A percentile compares a stretch with the other conserved stretches of the same genome.
These are phyloP conservation scores for Keiferia lycopersicella DNA, from an alignment of 2,888 invertebrate species.

Conservation along the genomic window DNA sequence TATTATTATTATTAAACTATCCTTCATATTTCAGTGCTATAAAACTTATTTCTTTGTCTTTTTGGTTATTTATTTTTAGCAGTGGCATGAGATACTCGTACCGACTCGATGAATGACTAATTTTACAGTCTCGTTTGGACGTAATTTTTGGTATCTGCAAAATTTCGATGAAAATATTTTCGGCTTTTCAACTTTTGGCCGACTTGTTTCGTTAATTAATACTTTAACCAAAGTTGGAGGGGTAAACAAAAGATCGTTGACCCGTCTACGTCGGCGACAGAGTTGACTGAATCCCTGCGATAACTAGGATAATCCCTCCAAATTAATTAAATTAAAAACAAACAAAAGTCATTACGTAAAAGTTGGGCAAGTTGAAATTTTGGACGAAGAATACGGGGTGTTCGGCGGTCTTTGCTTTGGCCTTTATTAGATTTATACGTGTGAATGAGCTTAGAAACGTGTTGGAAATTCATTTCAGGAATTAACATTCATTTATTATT, in stretches of 20 bases:
- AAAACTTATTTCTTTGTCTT: no score
- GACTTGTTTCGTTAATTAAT: constrained; percentile 6
- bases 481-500: no score
- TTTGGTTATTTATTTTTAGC: no score
- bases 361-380: constrained; percentile 54
- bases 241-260: constrained; percentile 49
- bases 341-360: constrained; percentile 69
- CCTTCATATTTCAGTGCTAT: no score
- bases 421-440: background rate
- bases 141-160: background rate
- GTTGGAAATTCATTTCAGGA: background rate
- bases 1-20: no score
- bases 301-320: constrained; percentile 67
- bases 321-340: constrained; percentile 76
- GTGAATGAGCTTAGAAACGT: background rate
- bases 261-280: constrained; percentile 54
- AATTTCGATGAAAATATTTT: background rate
- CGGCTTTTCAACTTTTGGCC: background rate
- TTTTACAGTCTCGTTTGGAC: background rate
- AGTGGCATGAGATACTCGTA: no score
- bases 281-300: constrained; percentile 62
- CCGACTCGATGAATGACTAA: no score
- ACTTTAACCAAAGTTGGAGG: constrained; percentile 41
- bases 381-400: constrained; percentile 36
- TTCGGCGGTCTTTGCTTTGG: background rate